Evolutionary conservation across 2,888 invertebrate species (phyloP).

Genomic region (Folsomia manolachei): DNA sequence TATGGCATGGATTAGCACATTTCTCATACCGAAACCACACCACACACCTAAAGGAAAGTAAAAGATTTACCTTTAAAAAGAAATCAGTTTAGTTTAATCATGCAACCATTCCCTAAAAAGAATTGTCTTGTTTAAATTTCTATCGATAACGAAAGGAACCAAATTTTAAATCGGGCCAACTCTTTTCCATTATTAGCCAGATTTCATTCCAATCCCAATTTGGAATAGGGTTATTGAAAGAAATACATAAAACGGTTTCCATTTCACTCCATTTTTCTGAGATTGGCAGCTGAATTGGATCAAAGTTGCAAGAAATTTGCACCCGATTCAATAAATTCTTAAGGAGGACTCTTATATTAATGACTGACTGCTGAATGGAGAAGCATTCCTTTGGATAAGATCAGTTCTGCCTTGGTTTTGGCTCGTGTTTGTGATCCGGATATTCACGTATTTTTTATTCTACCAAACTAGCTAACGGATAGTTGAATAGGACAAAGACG

Average conservation of each 20-base stretch:
- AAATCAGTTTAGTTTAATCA: neutral
- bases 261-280: constrained; percentile 12
- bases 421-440: constrained; percentile 15
- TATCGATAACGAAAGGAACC: neutral
- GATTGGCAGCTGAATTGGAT: constrained; percentile 44
- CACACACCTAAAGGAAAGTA: neutral
- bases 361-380: neutral
- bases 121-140: neutral
- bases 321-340: constrained; percentile 32
- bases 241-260: neutral
- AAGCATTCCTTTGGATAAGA: neutral
- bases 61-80: neutral
- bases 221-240: neutral
- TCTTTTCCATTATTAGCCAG: neutral
- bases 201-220: neutral
- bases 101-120: neutral
- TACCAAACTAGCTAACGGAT: neutral
- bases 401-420: constrained; percentile 10
- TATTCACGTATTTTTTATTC: no score
- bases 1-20: neutral
- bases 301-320: constrained; percentile 34
- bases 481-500: neutral
- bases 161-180: neutral
- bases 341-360: neutral
- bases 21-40: neutral